A percentile compares a stretch with the other conserved stretches of the same genome.
Conservation (phyloP, 1,140 invertebrate species). For the Saxidomus purpurata region DNA sequence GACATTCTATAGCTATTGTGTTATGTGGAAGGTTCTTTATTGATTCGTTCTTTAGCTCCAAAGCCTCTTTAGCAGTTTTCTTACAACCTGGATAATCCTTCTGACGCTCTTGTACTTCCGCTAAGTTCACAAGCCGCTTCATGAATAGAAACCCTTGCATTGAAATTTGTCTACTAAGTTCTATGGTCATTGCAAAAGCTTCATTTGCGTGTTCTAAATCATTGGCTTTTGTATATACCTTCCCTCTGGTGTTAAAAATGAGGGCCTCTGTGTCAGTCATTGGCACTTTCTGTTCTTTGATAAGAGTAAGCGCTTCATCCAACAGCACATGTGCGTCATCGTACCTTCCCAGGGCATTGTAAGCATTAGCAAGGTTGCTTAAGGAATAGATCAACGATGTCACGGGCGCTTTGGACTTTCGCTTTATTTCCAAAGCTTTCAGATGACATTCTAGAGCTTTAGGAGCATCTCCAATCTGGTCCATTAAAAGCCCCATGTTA, state of each 20-base stretch:
- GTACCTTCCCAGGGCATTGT: background rate
- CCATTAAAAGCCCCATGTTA: slow-evolving; percentile 41
- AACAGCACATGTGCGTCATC: slow-evolving; percentile 25
- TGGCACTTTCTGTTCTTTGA: background rate
- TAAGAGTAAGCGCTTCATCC: slow-evolving; percentile 37
- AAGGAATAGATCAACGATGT: slow-evolving; percentile 31
- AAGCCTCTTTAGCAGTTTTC: slow-evolving; percentile 21
- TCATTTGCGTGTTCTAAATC: background rate
- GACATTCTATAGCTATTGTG: slow-evolving; percentile 32
- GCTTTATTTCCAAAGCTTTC: slow-evolving; percentile 41
- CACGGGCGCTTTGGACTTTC: background rate
- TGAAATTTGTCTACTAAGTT: background rate
- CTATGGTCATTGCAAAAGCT: slow-evolving; percentile 10
- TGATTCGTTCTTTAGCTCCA: background rate
- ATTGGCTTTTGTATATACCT: slow-evolving; percentile 20
- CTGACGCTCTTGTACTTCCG: slow-evolving; percentile 4
- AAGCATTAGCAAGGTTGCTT: slow-evolving; percentile 51
- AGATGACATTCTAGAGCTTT: slow-evolving; percentile 36
- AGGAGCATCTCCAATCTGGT: slow-evolving; percentile 44
- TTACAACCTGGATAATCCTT: background rate
- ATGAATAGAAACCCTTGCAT: background rate
- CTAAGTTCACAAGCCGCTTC: slow-evolving; percentile 46
- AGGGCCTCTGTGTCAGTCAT: slow-evolving; percentile 20
- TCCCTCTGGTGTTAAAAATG: slow-evolving; percentile 60
- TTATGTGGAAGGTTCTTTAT: slow-evolving; percentile 30